phyloP scores from a whole-genome alignment of 2,113 vertebrate genomes.

The Hystrix cristata region DNA sequence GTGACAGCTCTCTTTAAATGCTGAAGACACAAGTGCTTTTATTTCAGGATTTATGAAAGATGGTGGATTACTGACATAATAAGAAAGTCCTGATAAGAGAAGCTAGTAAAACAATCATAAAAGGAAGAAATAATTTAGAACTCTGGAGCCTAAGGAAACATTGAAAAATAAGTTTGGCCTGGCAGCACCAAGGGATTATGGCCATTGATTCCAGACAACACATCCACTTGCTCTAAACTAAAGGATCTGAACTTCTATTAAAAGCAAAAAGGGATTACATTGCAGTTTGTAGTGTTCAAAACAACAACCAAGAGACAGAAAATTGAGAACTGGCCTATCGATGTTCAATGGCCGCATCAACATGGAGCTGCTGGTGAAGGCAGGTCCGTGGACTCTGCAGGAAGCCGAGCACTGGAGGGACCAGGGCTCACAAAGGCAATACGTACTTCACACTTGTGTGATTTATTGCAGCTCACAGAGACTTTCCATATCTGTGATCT shows the following conservation, averaged over 20 bases:
- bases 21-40: constrained; percentile 5
- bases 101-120: constrained; percentile 38
- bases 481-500: fast-evolving
- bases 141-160: constrained; percentile 53
- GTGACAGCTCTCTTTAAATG: not conserved
- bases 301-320: not conserved
- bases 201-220: constrained; percentile 72
- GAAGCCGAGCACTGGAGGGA: not conserved
- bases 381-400: fast-evolving
- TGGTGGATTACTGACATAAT: constrained; percentile 20
- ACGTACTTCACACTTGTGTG: not conserved
- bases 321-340: not conserved
- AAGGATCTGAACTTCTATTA: constrained; percentile 51
- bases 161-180: not conserved
- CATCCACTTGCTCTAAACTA: constrained; percentile 60
- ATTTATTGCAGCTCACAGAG: not conserved
- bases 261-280: constrained; percentile 44
- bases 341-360: not conserved
- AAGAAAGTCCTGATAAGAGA: constrained; percentile 25
- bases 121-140: constrained; percentile 53
- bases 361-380: not conserved
- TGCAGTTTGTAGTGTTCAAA: constrained; percentile 15
- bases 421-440: fast-evolving
- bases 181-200: constrained; percentile 58
- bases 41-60: constrained; percentile 28